Evolutionary conservation across 23 tunicate genomes (phyloP).

Genomic region (Trididemnum nubilum): DNA sequence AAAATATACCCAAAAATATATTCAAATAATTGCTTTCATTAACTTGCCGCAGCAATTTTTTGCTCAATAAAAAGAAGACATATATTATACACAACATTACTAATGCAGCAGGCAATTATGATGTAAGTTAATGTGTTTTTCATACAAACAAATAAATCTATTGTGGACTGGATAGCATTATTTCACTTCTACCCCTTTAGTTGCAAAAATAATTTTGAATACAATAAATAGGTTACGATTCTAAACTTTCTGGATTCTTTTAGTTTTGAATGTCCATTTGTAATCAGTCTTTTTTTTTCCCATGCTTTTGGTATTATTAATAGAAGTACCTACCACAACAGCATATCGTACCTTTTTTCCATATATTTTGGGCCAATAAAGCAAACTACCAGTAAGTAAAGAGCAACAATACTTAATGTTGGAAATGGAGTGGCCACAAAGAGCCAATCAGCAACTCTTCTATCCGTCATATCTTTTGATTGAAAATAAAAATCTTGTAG

Average conservation of each 20-base stretch:
- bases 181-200: neutral
- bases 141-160: no score
- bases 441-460: constrained; percentile 51
- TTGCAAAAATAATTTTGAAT: neutral
- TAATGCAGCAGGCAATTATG: no score
- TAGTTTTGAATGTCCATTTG: neutral
- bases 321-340: neutral
- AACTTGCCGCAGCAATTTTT: no score
- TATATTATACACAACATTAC: no score
- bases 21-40: no score
- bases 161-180: neutral
- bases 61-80: no score
- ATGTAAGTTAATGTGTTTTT: no score
- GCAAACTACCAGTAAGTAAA: constrained; percentile 18
- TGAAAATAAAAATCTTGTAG: constrained; percentile 20
- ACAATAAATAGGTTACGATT: no score
- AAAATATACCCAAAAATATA: no score
- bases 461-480: constrained; percentile 30
- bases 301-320: neutral
- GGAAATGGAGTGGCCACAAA: constrained; percentile 39
- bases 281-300: neutral
- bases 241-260: no score
- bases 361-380: constrained; percentile 36
- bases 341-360: constrained; percentile 26
- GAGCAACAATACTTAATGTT: constrained; percentile 30